These are phyloP conservation scores for Machaerirhynchus nigripectus DNA, from an alignment of 2,113 vertebrate genomes.

Conservation along the genomic window DNA sequence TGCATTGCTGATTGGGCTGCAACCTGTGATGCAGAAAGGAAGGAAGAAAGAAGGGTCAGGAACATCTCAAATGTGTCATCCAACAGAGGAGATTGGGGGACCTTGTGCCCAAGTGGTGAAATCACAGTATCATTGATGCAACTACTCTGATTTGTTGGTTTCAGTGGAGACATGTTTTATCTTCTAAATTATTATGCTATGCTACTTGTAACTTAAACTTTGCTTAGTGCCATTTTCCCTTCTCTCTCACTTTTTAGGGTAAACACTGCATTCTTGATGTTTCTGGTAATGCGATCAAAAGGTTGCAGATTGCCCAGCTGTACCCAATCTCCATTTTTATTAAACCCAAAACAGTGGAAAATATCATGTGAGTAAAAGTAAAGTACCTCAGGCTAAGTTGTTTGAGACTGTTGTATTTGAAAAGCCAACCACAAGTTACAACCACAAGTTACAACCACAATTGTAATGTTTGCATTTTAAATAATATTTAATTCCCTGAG, in stretches of 20 bases:
- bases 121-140: background rate
- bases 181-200: background rate
- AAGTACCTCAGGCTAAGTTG: background rate
- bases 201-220: background rate
- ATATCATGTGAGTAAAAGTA: slow-evolving; percentile 89
- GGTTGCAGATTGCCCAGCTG: slow-evolving; percentile 91
- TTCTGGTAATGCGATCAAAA: slow-evolving; percentile 98
- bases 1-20: background rate
- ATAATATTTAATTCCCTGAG: background rate
- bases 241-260: slow-evolving; percentile 75
- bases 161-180: background rate
- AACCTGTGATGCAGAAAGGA: background rate
- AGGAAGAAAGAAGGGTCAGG: background rate
- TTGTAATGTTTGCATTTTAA: background rate
- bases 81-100: background rate
- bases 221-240: background rate
- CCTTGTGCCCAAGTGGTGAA: background rate
- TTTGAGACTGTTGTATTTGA: background rate
- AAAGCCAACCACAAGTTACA: background rate
- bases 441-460: background rate
- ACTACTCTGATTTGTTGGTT: background rate
- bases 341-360: slow-evolving; percentile 96
- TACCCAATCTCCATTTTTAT: slow-evolving; percentile 96
- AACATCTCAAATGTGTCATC: background rate
- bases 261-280: slow-evolving; percentile 99